Percentiles rank a stretch among this genome's conserved stretches.
These are phyloP conservation scores for Agrochola circellaris DNA, from an alignment of 2,888 invertebrate species.

Conservation along the genomic window DNA sequence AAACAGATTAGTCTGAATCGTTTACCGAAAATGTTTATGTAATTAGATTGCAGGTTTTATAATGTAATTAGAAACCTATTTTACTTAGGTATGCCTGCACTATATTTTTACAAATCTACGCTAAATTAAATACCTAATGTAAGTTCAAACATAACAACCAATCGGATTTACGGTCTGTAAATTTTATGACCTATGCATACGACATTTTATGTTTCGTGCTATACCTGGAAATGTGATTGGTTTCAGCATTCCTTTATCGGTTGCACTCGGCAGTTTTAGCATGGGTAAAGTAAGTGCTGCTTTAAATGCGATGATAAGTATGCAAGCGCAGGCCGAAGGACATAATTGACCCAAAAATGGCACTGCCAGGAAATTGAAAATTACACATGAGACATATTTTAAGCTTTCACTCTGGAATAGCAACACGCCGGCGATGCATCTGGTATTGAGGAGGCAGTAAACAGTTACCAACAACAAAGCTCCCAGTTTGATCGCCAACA, in stretches of 20 bases:
- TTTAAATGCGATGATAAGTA: background rate
- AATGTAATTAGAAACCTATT: background rate
- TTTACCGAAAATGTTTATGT: no score
- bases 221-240: background rate
- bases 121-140: background rate
- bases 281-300: background rate
- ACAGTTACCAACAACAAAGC: background rate
- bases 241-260: constrained; percentile 6
- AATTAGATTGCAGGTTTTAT: no score
- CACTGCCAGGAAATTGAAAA: background rate
- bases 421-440: background rate
- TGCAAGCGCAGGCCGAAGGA: background rate
- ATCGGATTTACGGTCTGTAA: constrained; percentile 12
- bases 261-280: background rate
- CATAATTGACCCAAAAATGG: no score
- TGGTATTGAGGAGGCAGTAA: background rate
- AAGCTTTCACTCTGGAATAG: background rate
- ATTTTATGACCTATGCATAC: constrained; percentile 3
- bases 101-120: background rate
- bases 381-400: background rate
- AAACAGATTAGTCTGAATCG: no score
- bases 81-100: background rate
- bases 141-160: constrained; percentile 3
- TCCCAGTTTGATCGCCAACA: background rate
- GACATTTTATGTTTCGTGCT: constrained; percentile 9